Conservation (phyloP, 2,797 vertebrate species). For the Nyctibius grandis region DNA sequence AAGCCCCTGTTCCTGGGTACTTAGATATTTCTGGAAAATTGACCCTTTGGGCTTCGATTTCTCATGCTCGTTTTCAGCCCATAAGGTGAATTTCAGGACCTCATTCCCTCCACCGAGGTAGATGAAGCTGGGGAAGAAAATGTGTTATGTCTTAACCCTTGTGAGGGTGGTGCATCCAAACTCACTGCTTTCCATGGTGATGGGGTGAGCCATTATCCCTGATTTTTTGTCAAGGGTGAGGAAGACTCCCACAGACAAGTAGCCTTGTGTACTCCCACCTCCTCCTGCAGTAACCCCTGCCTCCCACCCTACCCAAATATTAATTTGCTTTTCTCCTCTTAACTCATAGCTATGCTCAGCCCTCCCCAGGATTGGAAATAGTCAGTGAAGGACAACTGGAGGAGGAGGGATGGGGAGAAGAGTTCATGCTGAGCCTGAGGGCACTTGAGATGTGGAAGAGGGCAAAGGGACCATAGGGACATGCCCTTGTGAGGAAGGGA, state of each 20-base stretch:
- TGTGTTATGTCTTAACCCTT: not conserved
- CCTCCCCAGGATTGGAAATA: not conserved
- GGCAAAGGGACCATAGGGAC: not conserved
- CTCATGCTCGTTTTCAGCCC: slow-evolving; percentile 15
- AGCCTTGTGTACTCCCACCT: not conserved
- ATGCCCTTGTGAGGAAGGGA: not conserved
- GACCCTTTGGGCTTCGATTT: slow-evolving; percentile 69
- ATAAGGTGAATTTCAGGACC: slow-evolving; percentile 29
- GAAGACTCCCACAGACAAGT: not conserved
- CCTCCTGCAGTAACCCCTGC: not conserved
- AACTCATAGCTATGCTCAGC: not conserved
- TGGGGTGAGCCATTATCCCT: not conserved
- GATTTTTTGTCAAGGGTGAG: not conserved
- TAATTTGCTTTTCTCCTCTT: not conserved
- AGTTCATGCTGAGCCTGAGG: not conserved
- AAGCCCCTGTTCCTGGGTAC: slow-evolving; percentile 23
- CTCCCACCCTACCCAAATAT: not conserved
- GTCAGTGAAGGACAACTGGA: not conserved
- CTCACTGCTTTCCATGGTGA: accelerated
- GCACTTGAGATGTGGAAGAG: not conserved
- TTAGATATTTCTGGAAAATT: slow-evolving; percentile 62
- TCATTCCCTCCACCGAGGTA: not conserved
- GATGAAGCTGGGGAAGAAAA: slow-evolving; percentile 1
- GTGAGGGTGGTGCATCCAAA: not conserved
- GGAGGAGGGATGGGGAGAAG: not conserved